A percentile compares a stretch with the other conserved stretches of the same genome.
Evolutionary conservation across 2,888 invertebrate genomes (phyloP).

Genomic region (Oligia latruncula): DNA sequence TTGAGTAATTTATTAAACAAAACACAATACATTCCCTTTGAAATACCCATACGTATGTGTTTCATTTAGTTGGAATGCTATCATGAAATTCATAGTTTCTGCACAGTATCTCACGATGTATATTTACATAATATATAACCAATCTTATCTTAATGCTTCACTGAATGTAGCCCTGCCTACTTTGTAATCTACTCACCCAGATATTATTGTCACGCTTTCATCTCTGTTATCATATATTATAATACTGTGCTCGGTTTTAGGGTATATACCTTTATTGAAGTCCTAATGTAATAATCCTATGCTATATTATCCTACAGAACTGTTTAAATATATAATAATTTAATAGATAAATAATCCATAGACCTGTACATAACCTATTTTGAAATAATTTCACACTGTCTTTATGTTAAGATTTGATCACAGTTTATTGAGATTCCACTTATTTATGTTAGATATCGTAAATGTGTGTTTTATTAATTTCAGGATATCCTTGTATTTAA

Average conservation of each 20-base stretch:
- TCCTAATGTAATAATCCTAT: constrained; percentile 51
- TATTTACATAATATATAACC: constrained; percentile 38
- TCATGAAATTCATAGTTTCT: not conserved
- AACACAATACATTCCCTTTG: not conserved
- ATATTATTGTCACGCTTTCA: constrained; percentile 40
- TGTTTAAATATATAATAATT: constrained; percentile 41
- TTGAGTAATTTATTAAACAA: constrained; percentile 13
- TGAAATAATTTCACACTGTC: constrained; percentile 30
- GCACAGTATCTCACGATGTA: constrained; percentile 26
- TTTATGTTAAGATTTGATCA: constrained; percentile 39
- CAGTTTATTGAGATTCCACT: constrained; percentile 48
- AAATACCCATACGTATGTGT: not conserved
- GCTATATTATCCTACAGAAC: constrained; percentile 38
- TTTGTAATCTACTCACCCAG: constrained; percentile 26
- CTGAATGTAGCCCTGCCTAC: constrained; percentile 19
- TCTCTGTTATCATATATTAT: constrained; percentile 21
- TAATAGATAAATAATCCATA: constrained; percentile 35
- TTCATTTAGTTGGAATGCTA: constrained; percentile 14
- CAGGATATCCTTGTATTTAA: constrained; percentile 21
- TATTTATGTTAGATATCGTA: constrained; percentile 41
- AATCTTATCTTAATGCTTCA: constrained; percentile 31
- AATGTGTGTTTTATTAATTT: constrained; percentile 54
- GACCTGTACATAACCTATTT: constrained; percentile 43
- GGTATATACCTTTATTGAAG: constrained; percentile 52
- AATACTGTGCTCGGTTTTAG: constrained; percentile 53